Base-by-base conservation (phyloP, 2,888 invertebrate genomes). In the Eulithis prunata region DNA sequence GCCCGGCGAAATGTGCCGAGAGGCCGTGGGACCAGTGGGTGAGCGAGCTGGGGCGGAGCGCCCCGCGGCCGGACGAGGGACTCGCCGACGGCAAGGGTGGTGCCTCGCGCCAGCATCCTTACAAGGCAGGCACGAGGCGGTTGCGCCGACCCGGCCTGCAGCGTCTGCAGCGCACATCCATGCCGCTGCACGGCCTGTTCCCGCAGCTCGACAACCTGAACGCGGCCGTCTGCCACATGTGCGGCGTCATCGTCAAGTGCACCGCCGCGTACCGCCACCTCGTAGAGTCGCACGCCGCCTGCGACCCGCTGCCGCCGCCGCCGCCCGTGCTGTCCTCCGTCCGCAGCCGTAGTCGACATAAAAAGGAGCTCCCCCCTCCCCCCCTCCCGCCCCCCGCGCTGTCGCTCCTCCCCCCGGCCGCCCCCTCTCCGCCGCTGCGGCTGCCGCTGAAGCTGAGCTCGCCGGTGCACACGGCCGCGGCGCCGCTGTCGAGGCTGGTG, bases 141-240 rank as follows among this genome's bases (percentile, higher is more conserved):
- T 77, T 79, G 64, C 87, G 90, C 32, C 91, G 91, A 70, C 83
- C 90, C n/a, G 87, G 93, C 68, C 91, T 94, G 71, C 92, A 94
- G 78, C 93, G 94, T 8, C 89, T 95, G 60, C 89, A 89, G 68
- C 83, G 86, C 71, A 88, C 94, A 87, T 95, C 95, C 84, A 96
- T 96, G 95, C 94, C 94, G 75, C 94, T 96, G 64, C 97, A 96
- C 86, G 97, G 97, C 55, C 94, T 96, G 78, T 96, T 96, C 79
- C 97, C 97, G 32, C 96, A 96, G 79, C 94, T 95, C 87, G 96
- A 97, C 88, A 94, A 95, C 70, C 95, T 97, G 77, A 95, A 95
- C 83, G 95, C 96, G 69, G 96, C 96, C 68, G 95, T 97, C 75
- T 97, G 97, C 88, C 96, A 96, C 86, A 94, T 95, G 84, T 97